Conservation (phyloP, 2,113 vertebrate species). For the Nycticryphes semicollaris region DNA sequence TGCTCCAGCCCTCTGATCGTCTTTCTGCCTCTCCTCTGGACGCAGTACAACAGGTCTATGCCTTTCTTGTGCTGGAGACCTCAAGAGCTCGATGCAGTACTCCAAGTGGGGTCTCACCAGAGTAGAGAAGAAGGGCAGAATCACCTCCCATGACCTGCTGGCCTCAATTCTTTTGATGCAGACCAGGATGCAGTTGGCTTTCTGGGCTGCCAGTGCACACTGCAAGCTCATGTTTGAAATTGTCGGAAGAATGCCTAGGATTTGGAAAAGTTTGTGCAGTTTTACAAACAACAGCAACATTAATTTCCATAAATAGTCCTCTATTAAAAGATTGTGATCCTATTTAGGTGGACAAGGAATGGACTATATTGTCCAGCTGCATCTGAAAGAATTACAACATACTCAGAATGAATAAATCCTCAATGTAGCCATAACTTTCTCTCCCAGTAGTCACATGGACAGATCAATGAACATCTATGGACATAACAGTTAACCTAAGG, state of each 20-base stretch:
- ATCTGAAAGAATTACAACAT: neutral
- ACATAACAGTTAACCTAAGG: neutral
- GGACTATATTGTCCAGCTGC: neutral
- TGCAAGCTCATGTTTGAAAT: neutral
- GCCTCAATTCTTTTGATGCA: neutral
- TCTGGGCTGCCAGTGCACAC: neutral
- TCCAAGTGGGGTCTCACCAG: neutral
- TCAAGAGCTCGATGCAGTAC: neutral
- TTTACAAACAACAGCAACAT: neutral
- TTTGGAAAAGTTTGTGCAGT: neutral
- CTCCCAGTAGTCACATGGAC: neutral
- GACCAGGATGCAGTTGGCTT: rapidly evolving
- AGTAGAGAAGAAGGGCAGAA: neutral
- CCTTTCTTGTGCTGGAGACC: neutral
- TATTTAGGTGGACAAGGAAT: neutral
- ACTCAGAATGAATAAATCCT: neutral
- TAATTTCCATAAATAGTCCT: neutral
- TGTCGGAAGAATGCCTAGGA: neutral
- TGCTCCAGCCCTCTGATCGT: neutral
- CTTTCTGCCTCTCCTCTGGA: neutral
- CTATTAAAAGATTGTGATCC: neutral
- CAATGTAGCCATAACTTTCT: neutral
- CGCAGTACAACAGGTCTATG: neutral
- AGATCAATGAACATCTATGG: neutral
- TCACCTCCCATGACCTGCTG: neutral